Percentiles rank a stretch among this genome's conserved stretches.
Evolutionary conservation across 2,888 invertebrate species (phyloP).

Genomic region (Polydrusus pterygomalis): DNA sequence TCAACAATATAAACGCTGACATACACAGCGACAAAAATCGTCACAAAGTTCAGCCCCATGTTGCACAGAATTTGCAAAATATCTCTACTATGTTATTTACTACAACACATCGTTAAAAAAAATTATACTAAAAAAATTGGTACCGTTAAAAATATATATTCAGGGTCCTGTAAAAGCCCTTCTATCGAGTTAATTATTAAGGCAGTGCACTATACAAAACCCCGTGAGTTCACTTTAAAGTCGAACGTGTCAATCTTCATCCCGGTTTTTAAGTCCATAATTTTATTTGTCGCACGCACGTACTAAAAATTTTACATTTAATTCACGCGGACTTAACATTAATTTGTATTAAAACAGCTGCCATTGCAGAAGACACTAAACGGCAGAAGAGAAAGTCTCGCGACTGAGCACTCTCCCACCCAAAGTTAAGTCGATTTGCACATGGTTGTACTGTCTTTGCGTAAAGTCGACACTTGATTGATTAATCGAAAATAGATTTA

Average conservation of each 20-base stretch:
- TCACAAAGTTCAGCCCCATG: slow-evolving; percentile 2
- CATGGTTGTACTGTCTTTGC: slow-evolving; percentile 28
- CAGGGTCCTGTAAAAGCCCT: too few species aligned
- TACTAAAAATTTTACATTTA: slow-evolving; percentile 1
- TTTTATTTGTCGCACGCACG: neutral
- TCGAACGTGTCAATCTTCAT: too few species aligned
- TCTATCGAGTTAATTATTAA: too few species aligned
- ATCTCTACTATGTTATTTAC: too few species aligned
- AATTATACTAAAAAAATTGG: neutral
- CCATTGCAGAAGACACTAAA: slow-evolving; percentile 37
- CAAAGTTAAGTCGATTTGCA: slow-evolving; percentile 43
- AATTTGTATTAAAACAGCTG: slow-evolving; percentile 23
- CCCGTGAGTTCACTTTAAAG: too few species aligned
- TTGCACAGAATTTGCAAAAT: neutral
- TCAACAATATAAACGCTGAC: slow-evolving; percentile 3
- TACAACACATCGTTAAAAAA: neutral
- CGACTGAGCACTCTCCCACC: slow-evolving; percentile 46
- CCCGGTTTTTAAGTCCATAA: neutral
- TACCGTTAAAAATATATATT: neutral
- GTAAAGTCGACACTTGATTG: slow-evolving; percentile 10
- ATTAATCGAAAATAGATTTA: neutral
- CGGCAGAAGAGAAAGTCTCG: slow-evolving; percentile 49
- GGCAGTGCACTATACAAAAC: too few species aligned
- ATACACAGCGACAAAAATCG: neutral
- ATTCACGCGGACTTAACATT: neutral